Evolutionary conservation across 2,113 vertebrate species (phyloP), one percentile per base, ranked within the genome.

Genomic region (Marcusenius ussheri): DNA sequence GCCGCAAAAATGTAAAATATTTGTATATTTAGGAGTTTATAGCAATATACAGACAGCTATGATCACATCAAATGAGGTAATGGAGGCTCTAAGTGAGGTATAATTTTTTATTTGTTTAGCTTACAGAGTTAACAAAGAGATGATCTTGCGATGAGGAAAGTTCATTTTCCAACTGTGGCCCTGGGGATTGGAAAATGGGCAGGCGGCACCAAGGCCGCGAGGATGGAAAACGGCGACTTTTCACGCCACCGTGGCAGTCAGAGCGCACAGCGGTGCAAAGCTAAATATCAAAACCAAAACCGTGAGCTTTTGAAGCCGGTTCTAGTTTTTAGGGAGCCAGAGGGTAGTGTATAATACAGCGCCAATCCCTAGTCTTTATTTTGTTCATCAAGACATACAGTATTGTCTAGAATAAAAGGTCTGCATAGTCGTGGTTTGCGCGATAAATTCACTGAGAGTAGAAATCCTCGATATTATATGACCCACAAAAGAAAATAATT

Each of bases 21-120:
- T 77, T 88, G 92, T 92, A 91, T 91, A 91, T 94, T 95, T 92
- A 92, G 93, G 92, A 94, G 91, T 93, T 93, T 92, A 91, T 89
- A 91, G 92, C 92, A 94, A 93, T 93, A 88, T 93, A 94, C 93
- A 95, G 94, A 94, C 93, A 94, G 92, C 91, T 93, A 93, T 90
- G 96, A 96, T 96, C 95, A 91, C 95, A 96, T 96, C 95, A 89
- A 91, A 87, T 66, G 53, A 92, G 94, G 93, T 96, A 96, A 96
- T 95, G 92, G 96, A 95, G 94, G 93, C 93, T 93, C 93, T 92
- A 91, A 91, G 94, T 94, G 93, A 94, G 94, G 92, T 93, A 88
- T 96, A 96, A 96, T 96, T 94, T 93, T 91, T 96, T 96, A 96
- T 96, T 96, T 96, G 96, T 96, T 96, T 96, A 95, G 94, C 94